phyloP scores from a whole-genome alignment of 2,113 vertebrate genomes.

The Perognathus longimembris region DNA sequence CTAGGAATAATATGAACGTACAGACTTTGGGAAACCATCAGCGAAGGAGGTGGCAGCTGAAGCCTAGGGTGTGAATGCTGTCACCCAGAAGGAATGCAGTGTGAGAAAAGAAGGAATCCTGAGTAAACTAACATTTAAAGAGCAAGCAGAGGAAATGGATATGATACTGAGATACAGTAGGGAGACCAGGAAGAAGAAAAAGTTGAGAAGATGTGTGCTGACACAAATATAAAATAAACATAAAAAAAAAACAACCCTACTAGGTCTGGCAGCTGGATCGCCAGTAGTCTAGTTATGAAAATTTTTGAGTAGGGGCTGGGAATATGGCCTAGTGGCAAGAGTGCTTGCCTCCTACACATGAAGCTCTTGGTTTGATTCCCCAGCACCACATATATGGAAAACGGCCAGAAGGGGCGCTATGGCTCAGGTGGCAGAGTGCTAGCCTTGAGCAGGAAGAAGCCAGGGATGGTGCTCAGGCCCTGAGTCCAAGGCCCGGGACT shows the following conservation, averaged over 20 bases:
- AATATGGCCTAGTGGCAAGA: no score
- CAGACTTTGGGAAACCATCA: not conserved
- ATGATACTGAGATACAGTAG: not conserved
- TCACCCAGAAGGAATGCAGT: constrained; percentile 61
- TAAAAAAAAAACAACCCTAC: not conserved
- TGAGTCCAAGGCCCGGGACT: no score
- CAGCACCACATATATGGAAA: no score
- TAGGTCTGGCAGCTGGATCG: not conserved
- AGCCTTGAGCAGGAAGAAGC: no score
- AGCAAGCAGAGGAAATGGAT: constrained; percentile 24
- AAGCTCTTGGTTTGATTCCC: no score
- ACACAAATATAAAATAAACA: not conserved
- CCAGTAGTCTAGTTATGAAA: not conserved
- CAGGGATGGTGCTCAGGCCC: no score
- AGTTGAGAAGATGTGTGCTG: not conserved
- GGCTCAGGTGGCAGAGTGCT: no score
- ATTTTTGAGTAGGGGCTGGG: not conserved
- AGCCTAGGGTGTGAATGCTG: constrained; percentile 52
- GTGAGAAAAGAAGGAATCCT: constrained; percentile 58
- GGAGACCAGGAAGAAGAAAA: not conserved
- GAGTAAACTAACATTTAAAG: constrained; percentile 49
- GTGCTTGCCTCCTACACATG: no score
- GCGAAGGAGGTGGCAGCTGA: constrained; percentile 47
- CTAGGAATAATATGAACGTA: not conserved
- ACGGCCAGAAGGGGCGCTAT: no score